Evolutionary conservation across 1,140 invertebrate species (phyloP).

Genomic region (Glomeris maerens): DNA sequence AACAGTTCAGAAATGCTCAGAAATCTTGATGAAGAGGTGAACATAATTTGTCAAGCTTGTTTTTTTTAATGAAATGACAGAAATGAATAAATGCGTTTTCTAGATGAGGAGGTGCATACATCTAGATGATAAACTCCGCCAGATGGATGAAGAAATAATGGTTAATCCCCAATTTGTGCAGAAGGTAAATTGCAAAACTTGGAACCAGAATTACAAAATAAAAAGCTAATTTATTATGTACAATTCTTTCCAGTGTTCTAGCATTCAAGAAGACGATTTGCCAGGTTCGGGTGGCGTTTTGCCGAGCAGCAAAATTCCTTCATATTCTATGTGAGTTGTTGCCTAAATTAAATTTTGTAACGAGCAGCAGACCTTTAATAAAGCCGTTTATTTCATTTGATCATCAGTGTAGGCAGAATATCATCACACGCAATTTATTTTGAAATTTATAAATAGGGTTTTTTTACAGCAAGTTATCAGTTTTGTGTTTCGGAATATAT

Average conservation of each 20-base stretch:
- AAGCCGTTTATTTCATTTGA: constrained; percentile 22
- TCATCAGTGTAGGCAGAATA: constrained; percentile 38
- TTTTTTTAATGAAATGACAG: neutral
- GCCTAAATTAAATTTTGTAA: constrained; percentile 25
- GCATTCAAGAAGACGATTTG: constrained; percentile 46
- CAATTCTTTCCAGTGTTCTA: constrained; percentile 32
- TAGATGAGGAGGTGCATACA: constrained; percentile 75
- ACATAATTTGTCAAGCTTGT: neutral
- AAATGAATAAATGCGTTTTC: constrained; percentile 7
- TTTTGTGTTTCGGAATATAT: constrained; percentile 25
- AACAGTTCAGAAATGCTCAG: constrained; percentile 73
- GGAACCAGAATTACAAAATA: neutral
- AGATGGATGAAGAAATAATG: constrained; percentile 88
- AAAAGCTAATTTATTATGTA: neutral
- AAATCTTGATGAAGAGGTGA: constrained; percentile 57
- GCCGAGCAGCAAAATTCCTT: constrained; percentile 32
- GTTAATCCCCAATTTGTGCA: constrained; percentile 74
- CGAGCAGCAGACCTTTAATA: neutral
- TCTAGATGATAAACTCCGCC: constrained; percentile 67
- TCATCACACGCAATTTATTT: constrained; percentile 50
- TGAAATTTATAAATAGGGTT: constrained; percentile 1
- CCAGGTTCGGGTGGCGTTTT: constrained; percentile 36
- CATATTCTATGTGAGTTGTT: constrained; percentile 26
- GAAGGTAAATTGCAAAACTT: constrained; percentile 36
- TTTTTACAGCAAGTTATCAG: neutral